A percentile compares a stretch with the other conserved stretches of the same genome.
phyloP scores from a whole-genome alignment of 1,140 invertebrate species.

The Popillia japonica region DNA sequence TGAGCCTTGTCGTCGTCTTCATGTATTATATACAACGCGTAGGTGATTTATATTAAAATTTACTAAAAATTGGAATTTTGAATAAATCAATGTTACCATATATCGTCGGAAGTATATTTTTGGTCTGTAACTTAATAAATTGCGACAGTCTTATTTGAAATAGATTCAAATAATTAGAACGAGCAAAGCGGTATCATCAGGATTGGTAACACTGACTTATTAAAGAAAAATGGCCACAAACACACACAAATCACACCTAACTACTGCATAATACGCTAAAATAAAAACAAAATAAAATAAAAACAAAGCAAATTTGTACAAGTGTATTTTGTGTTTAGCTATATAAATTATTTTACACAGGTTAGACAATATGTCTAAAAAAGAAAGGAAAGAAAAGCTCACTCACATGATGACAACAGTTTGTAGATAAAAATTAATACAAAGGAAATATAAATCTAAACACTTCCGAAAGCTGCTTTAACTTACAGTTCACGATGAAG shows the following conservation, averaged over 20 bases:
- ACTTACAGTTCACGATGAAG: slow-evolving; percentile 24
- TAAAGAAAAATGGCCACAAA: slow-evolving; percentile 16
- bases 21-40: neutral
- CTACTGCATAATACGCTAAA: slow-evolving; percentile 28
- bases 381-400: slow-evolving; percentile 14
- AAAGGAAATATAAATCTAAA: slow-evolving; percentile 24
- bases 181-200: neutral
- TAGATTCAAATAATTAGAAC: neutral
- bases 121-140: neutral
- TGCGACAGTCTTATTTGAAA: neutral
- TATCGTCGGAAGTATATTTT: neutral
- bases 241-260: slow-evolving; percentile 11
- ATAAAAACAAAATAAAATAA: slow-evolving; percentile 31
- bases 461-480: slow-evolving; percentile 36
- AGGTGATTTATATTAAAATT: slow-evolving; percentile 16
- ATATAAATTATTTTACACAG: slow-evolving; percentile 39
- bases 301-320: slow-evolving; percentile 37
- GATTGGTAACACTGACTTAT: slow-evolving; percentile 11
- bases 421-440: neutral
- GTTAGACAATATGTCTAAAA: slow-evolving; percentile 37
- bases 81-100: slow-evolving; percentile 13
- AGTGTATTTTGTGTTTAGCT: slow-evolving; percentile 21
- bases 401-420: slow-evolving; percentile 12
- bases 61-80: slow-evolving; percentile 14
- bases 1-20: slow-evolving; percentile 20